Evolutionary conservation across 2,797 vertebrate species (phyloP).

Genomic region (Chanos chanos): DNA sequence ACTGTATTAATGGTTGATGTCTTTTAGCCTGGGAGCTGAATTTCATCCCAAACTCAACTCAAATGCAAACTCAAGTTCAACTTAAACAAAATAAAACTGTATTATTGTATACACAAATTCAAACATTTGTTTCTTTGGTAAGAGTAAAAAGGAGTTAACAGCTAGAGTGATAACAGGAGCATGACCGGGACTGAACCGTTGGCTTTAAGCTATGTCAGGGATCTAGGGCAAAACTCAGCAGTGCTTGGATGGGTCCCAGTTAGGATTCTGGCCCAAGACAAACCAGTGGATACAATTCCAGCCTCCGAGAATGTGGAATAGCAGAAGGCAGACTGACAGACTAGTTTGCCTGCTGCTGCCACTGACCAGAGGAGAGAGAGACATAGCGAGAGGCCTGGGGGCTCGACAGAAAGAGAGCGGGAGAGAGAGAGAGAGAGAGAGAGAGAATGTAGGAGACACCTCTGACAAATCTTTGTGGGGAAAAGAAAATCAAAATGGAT

Average conservation of each 20-base stretch:
- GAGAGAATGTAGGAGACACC: too few species aligned
- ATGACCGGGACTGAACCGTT: background rate
- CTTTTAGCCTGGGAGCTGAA: too few species aligned
- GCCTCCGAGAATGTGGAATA: constrained; percentile 34
- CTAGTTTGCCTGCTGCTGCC: constrained; percentile 42
- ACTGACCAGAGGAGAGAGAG: background rate
- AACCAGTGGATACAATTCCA: constrained; percentile 35
- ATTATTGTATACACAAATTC: too few species aligned
- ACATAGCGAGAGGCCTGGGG: constrained; percentile 1
- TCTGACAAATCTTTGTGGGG: too few species aligned
- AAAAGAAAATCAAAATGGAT: too few species aligned
- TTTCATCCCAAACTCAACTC: too few species aligned
- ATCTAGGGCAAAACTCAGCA: constrained; percentile 27
- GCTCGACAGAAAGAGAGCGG: constrained; percentile 36
- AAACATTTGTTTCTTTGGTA: too few species aligned
- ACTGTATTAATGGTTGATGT: too few species aligned
- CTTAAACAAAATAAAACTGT: too few species aligned
- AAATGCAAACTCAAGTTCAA: too few species aligned
- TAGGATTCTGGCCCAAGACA: constrained; percentile 19
- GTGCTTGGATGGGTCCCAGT: constrained; percentile 13
- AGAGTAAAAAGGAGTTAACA: too few species aligned
- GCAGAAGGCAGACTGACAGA: constrained; percentile 28
- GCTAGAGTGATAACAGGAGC: too few species aligned
- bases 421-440: constrained; percentile 13
- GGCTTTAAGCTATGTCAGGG: background rate